Percentiles rank a stretch among this genome's conserved stretches.
phyloP scores from a whole-genome alignment of 1,140 invertebrate species.

The Drosophila bocqueti region DNA sequence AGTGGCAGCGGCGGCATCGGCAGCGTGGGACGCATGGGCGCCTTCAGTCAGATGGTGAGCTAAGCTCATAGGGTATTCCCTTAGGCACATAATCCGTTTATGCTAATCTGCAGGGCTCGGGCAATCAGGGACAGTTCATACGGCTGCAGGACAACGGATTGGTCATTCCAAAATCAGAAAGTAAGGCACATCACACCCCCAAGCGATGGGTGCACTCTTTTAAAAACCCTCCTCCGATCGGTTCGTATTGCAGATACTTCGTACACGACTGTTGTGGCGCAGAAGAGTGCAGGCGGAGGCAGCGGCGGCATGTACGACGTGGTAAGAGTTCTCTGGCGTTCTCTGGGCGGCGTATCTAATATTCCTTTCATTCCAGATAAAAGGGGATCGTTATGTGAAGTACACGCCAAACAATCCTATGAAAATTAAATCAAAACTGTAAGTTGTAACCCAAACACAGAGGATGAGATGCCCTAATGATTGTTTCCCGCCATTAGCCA shows the following conservation, averaged over 20 bases:
- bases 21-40: slow-evolving; percentile 69
- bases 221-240: background rate
- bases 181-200: slow-evolving; percentile 42
- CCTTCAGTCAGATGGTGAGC: slow-evolving; percentile 78
- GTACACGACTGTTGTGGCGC: slow-evolving; percentile 66
- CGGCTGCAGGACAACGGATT: slow-evolving; percentile 69
- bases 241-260: slow-evolving; percentile 55
- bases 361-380: slow-evolving; percentile 33
- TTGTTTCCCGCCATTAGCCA: slow-evolving; percentile 45
- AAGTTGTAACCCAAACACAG: slow-evolving; percentile 18
- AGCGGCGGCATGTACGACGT: slow-evolving; percentile 47
- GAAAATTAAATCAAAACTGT: slow-evolving; percentile 83
- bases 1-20: slow-evolving; percentile 45
- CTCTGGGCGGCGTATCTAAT: background rate
- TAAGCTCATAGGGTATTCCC: slow-evolving; percentile 24
- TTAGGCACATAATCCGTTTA: background rate
- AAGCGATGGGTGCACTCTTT: background rate
- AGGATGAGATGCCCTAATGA: background rate
- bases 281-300: slow-evolving; percentile 48
- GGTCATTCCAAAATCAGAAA: slow-evolving; percentile 74
- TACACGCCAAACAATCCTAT: slow-evolving; percentile 71
- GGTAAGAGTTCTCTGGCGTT: slow-evolving; percentile 21
- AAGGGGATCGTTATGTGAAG: slow-evolving; percentile 67
- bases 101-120: slow-evolving; percentile 40
- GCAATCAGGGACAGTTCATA: slow-evolving; percentile 76